Evolutionary conservation across 2,113 vertebrate species (phyloP).

Genomic region (Cercopithecus mona): DNA sequence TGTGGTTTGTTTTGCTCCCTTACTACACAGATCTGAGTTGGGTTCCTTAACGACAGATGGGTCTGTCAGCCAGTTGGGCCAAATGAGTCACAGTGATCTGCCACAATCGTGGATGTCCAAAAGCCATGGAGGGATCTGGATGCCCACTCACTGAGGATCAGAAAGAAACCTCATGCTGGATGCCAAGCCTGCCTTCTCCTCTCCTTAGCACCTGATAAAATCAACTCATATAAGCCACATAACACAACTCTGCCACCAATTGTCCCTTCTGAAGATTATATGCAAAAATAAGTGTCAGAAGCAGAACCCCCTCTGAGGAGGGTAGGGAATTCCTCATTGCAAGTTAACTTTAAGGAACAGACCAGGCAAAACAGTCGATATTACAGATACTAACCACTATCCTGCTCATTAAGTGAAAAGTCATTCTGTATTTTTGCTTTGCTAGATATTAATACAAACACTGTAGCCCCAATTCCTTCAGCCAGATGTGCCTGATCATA

Average conservation of each 20-base stretch:
- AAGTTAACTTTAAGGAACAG: background rate
- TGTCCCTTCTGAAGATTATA: background rate
- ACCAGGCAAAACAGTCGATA: background rate
- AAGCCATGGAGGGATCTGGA: background rate
- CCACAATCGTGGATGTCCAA: background rate
- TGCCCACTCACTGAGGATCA: background rate
- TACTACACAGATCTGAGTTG: constrained; percentile 8
- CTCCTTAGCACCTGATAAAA: background rate
- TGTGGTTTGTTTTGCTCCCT: background rate
- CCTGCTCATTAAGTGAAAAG: background rate
- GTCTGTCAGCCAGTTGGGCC: background rate
- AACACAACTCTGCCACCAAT: background rate
- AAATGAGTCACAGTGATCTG: constrained; percentile 41
- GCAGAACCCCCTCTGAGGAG: rapidly evolving
- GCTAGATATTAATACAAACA: background rate
- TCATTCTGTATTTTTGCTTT: background rate
- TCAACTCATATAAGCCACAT: background rate
- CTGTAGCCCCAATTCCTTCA: background rate
- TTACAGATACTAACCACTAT: background rate
- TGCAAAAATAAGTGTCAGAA: background rate
- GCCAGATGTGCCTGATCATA: background rate
- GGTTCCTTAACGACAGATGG: background rate
- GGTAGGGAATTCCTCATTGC: background rate
- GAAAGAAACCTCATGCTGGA: background rate
- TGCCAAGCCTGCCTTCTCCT: background rate